Percentiles rank a stretch among this genome's conserved stretches.
Evolutionary conservation across 2,113 vertebrate genomes (phyloP).

Genomic region (Trochalopteron elliotii): DNA sequence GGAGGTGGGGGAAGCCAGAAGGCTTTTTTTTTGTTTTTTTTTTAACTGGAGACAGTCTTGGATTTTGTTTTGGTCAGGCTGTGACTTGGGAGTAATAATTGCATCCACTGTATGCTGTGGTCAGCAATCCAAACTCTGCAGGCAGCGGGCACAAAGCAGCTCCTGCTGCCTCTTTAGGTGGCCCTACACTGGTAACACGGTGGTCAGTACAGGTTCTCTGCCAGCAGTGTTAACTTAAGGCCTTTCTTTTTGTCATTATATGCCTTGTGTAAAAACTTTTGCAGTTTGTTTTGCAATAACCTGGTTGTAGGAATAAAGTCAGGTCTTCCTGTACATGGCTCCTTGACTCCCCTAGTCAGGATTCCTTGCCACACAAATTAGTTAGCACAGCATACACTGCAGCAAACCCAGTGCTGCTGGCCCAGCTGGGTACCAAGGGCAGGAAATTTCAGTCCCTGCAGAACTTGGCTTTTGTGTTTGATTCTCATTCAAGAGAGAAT

Average conservation of each 20-base stretch:
- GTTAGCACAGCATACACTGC: background rate
- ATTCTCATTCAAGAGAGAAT: background rate
- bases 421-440: background rate
- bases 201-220: background rate
- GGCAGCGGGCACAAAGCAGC: background rate
- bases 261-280: background rate
- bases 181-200: fast-evolving
- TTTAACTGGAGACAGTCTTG: background rate
- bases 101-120: background rate
- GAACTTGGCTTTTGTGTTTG: background rate
- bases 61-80: background rate
- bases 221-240: background rate
- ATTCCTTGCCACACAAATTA: background rate
- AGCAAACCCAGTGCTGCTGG: background rate
- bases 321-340: background rate
- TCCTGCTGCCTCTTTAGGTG: background rate
- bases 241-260: background rate
- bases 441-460: background rate
- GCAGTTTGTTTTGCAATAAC: background rate
- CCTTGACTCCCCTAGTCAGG: background rate
- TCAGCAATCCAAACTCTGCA: background rate
- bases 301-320: background rate
- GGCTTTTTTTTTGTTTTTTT: background rate
- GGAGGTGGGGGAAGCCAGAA: background rate
- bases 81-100: background rate